Conservation (phyloP, 2,797 vertebrate species). For the Brotula barbata region DNA sequence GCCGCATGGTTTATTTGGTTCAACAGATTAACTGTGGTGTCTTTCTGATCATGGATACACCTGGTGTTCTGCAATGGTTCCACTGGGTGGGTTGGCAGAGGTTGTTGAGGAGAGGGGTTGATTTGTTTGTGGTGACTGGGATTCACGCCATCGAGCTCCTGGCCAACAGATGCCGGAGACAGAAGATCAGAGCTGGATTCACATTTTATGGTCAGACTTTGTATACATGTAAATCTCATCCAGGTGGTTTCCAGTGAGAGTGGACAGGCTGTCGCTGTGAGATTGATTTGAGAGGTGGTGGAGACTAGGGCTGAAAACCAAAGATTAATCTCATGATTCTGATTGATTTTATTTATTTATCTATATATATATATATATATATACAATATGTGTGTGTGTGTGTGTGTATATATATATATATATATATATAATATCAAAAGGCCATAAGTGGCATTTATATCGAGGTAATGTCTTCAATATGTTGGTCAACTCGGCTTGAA, state of each 20-base stretch:
- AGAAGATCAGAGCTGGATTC: conserved; percentile 10
- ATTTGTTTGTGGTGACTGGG: conserved; percentile 38
- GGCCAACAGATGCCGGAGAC: neutral
- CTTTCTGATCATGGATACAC: conserved; percentile 12
- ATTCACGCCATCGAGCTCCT: conserved; percentile 11
- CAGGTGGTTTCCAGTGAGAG: neutral
- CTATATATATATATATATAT: no score
- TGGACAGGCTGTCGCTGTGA: neutral
- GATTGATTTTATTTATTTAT: no score
- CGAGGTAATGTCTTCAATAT: no score
- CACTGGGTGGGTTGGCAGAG: neutral
- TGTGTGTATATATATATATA: no score
- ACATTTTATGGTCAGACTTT: conserved; percentile 4
- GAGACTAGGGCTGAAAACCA: neutral
- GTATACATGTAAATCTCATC: conserved; percentile 9
- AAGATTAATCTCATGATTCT: no score
- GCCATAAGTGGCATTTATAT: no score
- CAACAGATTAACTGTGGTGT: neutral
- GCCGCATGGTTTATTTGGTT: conserved; percentile 18
- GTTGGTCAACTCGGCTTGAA: no score
- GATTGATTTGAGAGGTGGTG: neutral
- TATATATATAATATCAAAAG: no score
- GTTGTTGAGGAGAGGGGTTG: conserved; percentile 10
- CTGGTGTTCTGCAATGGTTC: conserved; percentile 20
- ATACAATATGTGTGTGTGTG: no score